These are phyloP conservation scores for Drosophila sturtevanti DNA, from an alignment of 1,140 invertebrate genomes.

Conservation along the genomic window DNA sequence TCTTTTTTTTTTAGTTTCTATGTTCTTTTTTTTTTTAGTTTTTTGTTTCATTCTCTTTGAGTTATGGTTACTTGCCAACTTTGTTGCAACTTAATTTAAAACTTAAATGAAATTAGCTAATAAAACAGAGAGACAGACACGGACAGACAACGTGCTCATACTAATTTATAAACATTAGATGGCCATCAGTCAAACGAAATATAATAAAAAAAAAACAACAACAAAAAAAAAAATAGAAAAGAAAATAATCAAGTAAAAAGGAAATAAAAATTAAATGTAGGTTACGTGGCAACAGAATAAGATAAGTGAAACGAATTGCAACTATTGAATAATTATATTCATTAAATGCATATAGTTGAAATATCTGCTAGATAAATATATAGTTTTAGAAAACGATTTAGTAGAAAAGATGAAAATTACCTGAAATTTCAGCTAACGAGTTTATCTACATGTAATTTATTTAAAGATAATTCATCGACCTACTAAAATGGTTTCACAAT, in stretches of 20 bases:
- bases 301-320: not conserved
- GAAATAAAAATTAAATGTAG: not conserved
- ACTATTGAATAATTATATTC: no score
- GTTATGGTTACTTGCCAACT: constrained; percentile 54
- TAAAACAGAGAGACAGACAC: constrained; percentile 50
- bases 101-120: constrained; percentile 70
- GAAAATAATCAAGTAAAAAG: not conserved
- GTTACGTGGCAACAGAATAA: not conserved
- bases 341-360: no score
- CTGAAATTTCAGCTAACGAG: no score
- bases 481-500: no score
- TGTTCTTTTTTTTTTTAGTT: constrained; percentile 2
- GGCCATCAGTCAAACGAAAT: constrained; percentile 43
- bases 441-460: no score
- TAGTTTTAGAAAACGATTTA: no score
- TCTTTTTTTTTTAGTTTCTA: not conserved
- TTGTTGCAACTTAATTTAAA: constrained; percentile 67
- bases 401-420: no score
- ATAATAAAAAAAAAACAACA: not conserved
- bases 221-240: not conserved
- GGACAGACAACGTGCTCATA: constrained; percentile 33
- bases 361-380: no score
- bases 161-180: constrained; percentile 64
- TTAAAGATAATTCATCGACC: no score
- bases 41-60: constrained; percentile 51